phyloP scores from a whole-genome alignment of 2,888 invertebrate species.

The Germaria angustata region DNA sequence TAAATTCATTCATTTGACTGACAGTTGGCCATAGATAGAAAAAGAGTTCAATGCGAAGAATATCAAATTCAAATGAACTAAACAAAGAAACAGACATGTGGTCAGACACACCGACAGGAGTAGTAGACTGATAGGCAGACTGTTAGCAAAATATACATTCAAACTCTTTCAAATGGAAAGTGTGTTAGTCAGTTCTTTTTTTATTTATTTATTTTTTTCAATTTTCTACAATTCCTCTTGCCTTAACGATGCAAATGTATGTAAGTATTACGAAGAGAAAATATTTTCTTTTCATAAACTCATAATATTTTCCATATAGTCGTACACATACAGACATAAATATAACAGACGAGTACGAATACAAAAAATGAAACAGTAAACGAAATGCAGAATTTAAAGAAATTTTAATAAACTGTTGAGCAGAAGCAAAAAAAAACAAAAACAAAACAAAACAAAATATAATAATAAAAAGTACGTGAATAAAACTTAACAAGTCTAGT shows the following conservation, averaged over 20 bases:
- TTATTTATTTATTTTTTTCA: neutral
- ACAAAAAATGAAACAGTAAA: conserved; percentile 1
- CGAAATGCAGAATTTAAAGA: conserved; percentile 21
- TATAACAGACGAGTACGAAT: neutral
- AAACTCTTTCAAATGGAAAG: neutral
- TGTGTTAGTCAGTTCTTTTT: neutral
- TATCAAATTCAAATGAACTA: conserved; percentile 4
- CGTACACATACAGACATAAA: neutral
- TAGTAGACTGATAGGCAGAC: conserved; percentile 14
- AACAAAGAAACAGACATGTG: neutral
- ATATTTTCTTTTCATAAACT: conserved; percentile 42
- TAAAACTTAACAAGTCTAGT: conserved; percentile 9
- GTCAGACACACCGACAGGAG: neutral
- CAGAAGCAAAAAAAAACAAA: conserved; percentile 12
- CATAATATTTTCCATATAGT: neutral
- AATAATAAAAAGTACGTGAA: neutral
- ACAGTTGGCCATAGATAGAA: conserved; percentile 35
- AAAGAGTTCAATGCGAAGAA: conserved; percentile 15
- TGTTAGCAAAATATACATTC: neutral
- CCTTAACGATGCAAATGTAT: conserved; percentile 16
- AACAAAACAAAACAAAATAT: no score
- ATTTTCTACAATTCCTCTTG: neutral
- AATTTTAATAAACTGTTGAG: conserved; percentile 3
- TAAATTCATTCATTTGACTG: conserved; percentile 36
- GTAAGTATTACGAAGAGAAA: neutral